A percentile compares a stretch with the other conserved stretches of the same genome.
Conservation (phyloP, 2,888 invertebrate genomes). For the Liopterus haemorrhoidalis region DNA sequence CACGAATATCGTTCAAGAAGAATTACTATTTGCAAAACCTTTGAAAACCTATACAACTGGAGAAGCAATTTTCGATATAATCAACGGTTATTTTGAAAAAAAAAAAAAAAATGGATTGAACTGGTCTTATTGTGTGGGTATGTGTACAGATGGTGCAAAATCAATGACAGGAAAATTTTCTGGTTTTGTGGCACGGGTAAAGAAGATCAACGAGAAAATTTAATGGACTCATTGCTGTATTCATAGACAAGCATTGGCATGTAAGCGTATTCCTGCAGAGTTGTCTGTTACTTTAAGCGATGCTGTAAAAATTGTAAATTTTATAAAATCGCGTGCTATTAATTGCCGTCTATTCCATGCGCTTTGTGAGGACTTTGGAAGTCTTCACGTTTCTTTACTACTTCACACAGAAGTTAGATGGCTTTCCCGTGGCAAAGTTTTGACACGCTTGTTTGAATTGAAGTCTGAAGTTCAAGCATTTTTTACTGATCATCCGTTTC, state of each 20-base stretch:
- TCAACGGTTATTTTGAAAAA: constrained; percentile 27
- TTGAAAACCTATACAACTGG: constrained; percentile 26
- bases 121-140: constrained; percentile 30
- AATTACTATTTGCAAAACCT: constrained; percentile 25
- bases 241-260: constrained; percentile 20
- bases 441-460: constrained; percentile 9
- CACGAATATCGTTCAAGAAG: constrained; percentile 17
- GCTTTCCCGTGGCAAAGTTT: constrained; percentile 3
- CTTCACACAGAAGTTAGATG: constrained; percentile 5
- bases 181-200: constrained; percentile 24
- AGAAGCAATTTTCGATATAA: constrained; percentile 29
- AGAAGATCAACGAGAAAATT: constrained; percentile 16
- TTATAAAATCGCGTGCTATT: constrained; percentile 16
- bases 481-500: constrained; percentile 1
- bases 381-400: constrained; percentile 5
- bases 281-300: constrained; percentile 20
- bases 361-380: constrained; percentile 26
- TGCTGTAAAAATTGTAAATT: constrained; percentile 13
- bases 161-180: constrained; percentile 28
- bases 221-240: constrained; percentile 25
- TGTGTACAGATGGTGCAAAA: constrained; percentile 32
- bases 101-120: constrained; percentile 26
- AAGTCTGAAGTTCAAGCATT: constrained; percentile 10
- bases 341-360: constrained; percentile 20
- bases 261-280: constrained; percentile 20